Conservation (phyloP, 2,888 invertebrate species). For the Ischnura elegans region DNA sequence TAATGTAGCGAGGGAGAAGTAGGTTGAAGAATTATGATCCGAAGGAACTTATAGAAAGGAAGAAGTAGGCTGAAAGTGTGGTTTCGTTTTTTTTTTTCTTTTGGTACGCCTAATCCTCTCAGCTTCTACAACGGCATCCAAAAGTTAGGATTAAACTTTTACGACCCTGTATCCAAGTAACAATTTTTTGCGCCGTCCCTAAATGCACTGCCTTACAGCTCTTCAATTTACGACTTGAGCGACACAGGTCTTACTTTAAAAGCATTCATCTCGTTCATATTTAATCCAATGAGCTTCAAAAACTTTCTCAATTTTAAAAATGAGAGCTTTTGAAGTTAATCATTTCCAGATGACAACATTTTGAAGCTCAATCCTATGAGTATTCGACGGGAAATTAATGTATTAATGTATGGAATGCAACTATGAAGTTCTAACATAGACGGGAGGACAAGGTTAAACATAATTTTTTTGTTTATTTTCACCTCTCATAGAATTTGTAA, state of each 20-base stretch:
- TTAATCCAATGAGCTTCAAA: neutral
- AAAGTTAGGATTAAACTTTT: constrained; percentile 6
- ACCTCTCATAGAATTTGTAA: too few relatives aligned
- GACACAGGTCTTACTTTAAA: neutral
- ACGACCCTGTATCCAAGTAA: neutral
- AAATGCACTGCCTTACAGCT: neutral
- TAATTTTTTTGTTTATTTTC: neutral
- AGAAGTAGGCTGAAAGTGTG: neutral
- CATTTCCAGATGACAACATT: neutral
- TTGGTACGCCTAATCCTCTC: neutral
- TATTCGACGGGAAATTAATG: neutral
- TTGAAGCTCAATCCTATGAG: neutral
- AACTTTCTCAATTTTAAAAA: neutral
- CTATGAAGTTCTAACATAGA: neutral
- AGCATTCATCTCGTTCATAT: neutral
- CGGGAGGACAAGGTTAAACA: too few relatives aligned
- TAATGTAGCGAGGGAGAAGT: neutral
- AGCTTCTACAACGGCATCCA: neutral
- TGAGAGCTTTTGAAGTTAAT: neutral
- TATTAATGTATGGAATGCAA: neutral
- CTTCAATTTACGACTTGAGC: neutral
- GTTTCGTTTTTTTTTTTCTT: neutral
- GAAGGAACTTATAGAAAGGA: neutral
- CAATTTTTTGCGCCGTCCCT: neutral
- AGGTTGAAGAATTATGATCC: neutral